Percentiles rank a stretch among this genome's conserved stretches.
These are phyloP conservation scores for Epistrophella euchroma DNA, from an alignment of 2,888 invertebrate species.

Conservation along the genomic window DNA sequence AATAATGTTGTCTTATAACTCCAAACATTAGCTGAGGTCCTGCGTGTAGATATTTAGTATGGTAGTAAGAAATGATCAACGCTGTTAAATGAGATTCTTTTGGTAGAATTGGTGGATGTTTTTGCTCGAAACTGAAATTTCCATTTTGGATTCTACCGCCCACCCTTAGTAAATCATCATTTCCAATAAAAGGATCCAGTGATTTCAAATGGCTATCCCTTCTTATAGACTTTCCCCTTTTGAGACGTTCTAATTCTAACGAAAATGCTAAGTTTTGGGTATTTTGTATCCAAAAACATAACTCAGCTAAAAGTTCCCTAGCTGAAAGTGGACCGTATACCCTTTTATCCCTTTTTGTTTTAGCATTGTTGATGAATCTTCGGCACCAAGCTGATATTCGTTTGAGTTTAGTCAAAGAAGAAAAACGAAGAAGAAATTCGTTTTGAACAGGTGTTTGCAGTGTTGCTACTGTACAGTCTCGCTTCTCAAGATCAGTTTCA, in stretches of 20 bases:
- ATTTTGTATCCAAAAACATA: neutral
- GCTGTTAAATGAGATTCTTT: conserved; percentile 14
- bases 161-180: conserved; percentile 12
- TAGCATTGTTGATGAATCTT: conserved; percentile 10
- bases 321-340: conserved; percentile 7
- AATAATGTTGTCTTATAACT: conserved; percentile 8
- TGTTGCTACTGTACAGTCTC: neutral
- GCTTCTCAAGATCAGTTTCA: conserved; percentile 25
- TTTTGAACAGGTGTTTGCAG: neutral
- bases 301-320: neutral
- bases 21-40: conserved; percentile 21
- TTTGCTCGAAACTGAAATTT: neutral
- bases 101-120: conserved; percentile 29
- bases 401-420: neutral
- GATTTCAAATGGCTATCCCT: conserved; percentile 10
- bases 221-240: neutral
- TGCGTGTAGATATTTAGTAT: conserved; percentile 1
- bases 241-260: neutral
- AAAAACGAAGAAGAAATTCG: conserved; percentile 10
- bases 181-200: conserved; percentile 19
- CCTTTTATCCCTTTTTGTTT: neutral
- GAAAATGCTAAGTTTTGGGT: conserved; percentile 16
- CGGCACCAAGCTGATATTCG: conserved; percentile 2
- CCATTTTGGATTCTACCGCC: conserved; percentile 6
- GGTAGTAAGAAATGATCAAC: conserved; percentile 11